These are phyloP conservation scores for Triplophysa bombifrons DNA, from an alignment of 2,797 vertebrate genomes.

Conservation along the genomic window DNA sequence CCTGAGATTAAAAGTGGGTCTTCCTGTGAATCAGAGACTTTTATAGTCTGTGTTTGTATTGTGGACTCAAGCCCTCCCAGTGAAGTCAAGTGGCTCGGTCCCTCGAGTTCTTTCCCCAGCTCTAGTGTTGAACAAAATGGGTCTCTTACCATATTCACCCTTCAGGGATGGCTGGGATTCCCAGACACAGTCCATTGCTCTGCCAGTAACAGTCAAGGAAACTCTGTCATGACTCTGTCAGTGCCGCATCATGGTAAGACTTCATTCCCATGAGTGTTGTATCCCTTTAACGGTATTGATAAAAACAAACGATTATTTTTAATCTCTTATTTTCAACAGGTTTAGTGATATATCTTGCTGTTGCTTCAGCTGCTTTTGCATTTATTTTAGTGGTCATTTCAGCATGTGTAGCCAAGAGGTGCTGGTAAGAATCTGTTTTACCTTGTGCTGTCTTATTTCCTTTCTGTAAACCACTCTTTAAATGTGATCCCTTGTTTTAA, in stretches of 20 bases:
- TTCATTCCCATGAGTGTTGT: not conserved
- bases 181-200: conserved; percentile 60
- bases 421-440: conserved; percentile 60
- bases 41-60: conserved; percentile 64
- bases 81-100: conserved; percentile 58
- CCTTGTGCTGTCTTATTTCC: too few relatives aligned
- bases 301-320: not conserved
- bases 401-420: conserved; percentile 48
- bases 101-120: conserved; percentile 44
- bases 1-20: conserved; percentile 67
- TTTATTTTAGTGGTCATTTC: conserved; percentile 53
- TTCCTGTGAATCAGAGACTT: conserved; percentile 57
- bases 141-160: conserved; percentile 56
- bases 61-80: conserved; percentile 66
- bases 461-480: not conserved
- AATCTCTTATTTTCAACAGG: conserved; percentile 59
- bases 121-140: conserved; percentile 50
- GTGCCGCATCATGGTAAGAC: conserved; percentile 58
- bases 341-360: conserved; percentile 49
- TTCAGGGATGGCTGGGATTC: conserved; percentile 46
- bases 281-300: not conserved
- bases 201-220: conserved; percentile 68
- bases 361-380: conserved; percentile 44
- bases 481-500: not conserved
- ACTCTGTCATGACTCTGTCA: conserved; percentile 38